Evolutionary conservation across 1,140 invertebrate species (phyloP), one percentile per base, ranked within the genome.

Genomic region (Hyphantria cunea): DNA sequence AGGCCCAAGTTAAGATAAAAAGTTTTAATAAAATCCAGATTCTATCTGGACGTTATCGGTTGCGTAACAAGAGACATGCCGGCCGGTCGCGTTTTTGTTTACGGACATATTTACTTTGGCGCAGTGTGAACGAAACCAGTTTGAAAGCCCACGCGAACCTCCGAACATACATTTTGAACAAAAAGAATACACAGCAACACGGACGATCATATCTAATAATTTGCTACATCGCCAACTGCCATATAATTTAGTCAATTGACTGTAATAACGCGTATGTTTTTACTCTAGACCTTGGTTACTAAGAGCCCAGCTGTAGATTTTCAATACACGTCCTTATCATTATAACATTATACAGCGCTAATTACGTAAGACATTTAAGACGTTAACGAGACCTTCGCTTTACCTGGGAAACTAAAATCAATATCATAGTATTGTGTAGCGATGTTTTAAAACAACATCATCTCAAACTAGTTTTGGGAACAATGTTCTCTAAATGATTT

Each of bases 241-340:
- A 41, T 41, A 33, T 47, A 37, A 60, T 60, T 54, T 44, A 34
- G 12, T 34, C 56, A 66, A 66, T 66, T 60, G 56, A 51, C 47
- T 60, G 54, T 66, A 60, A 66, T 60, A 53, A 52, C 34, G 31
- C 12, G 33, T 45, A 44, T 52, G 63, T 65, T 59, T 59, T 53
- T 45, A 49, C 48, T 42, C 25, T 11, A 65, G 48, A 65, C 63
- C 63, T 65, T 65, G 63, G 50, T 17, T 32, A 58, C 45, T 39
- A 49, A 58, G 44, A 48, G 15, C 3, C 32, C 41, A 39, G 55
- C 44, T 34, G 45, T 39, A 9, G 42, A 59, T 31, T 37, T 32
- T 51, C 17, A 25, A 9, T 8, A 12, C 34, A 34, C 33, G 44
- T 17, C 32, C n/a, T 54, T 59, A 50, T 53, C 33, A 9, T 31